A percentile compares a stretch with the other conserved stretches of the same genome.
Conservation (phyloP, 2,888 invertebrate genomes). For the Drosophila paranaensis region DNA sequence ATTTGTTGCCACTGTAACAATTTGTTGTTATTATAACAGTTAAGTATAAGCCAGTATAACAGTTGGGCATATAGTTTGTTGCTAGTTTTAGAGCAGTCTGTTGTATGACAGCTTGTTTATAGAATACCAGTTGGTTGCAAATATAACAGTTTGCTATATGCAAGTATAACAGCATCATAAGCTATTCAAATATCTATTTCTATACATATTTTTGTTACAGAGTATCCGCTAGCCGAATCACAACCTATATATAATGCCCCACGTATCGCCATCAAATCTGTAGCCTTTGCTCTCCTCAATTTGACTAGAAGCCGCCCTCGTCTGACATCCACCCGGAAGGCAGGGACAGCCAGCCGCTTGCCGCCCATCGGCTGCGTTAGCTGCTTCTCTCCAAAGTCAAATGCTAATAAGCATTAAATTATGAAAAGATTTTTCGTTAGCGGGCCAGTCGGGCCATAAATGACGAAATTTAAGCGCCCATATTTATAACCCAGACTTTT, state of each 20-base stretch:
- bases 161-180: too few species aligned
- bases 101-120: too few species aligned
- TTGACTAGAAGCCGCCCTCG: not conserved
- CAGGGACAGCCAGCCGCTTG: not conserved
- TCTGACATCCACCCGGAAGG: too few species aligned
- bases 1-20: not conserved
- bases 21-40: too few species aligned
- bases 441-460: conserved; percentile 71
- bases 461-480: conserved; percentile 77
- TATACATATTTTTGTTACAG: too few species aligned
- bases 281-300: too few species aligned
- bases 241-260: not conserved
- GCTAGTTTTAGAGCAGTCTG: too few species aligned
- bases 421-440: conserved; percentile 71
- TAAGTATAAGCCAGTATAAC: not conserved
- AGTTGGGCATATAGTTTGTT: not conserved
- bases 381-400: conserved; percentile 36
- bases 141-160: not conserved
- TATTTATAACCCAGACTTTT: conserved; percentile 79
- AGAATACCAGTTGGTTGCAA: not conserved
- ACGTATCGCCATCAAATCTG: not conserved
- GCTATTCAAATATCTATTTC: too few species aligned
- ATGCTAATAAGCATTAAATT: conserved; percentile 78
- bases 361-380: not conserved
- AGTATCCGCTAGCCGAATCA: not conserved